Conservation (phyloP, 2,888 invertebrate genomes). For the Ormyrus rosae region DNA sequence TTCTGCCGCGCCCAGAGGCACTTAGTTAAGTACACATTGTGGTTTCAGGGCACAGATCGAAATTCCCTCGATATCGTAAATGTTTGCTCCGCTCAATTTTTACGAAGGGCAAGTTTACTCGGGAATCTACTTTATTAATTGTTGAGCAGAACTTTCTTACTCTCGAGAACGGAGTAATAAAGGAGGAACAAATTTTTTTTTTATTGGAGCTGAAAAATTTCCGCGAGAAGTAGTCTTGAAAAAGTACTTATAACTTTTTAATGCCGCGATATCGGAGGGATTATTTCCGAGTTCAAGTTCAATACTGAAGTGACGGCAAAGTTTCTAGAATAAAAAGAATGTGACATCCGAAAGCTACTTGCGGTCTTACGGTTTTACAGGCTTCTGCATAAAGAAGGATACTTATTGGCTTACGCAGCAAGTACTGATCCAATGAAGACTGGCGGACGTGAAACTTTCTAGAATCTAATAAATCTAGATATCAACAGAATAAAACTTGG, state of each 20-base stretch:
- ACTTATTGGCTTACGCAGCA: conserved; percentile 29
- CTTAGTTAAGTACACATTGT: conserved; percentile 5
- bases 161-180: no score
- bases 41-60: background rate
- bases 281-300: background rate
- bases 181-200: background rate
- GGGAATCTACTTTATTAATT: no score
- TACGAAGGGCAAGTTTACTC: background rate
- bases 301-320: background rate
- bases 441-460: conserved; percentile 6
- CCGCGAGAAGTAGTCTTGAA: background rate
- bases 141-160: no score
- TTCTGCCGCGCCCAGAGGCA: background rate
- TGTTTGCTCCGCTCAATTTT: conserved; percentile 11
- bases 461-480: conserved; percentile 3
- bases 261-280: background rate
- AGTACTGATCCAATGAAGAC: conserved; percentile 10
- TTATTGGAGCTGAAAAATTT: background rate
- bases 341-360: background rate
- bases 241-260: background rate
- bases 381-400: conserved; percentile 10
- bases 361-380: conserved; percentile 10
- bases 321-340: background rate
- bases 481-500: no score
- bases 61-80: conserved; percentile 9